phyloP scores from a whole-genome alignment of 2,888 invertebrate genomes.

The Rhagonycha fulva region DNA sequence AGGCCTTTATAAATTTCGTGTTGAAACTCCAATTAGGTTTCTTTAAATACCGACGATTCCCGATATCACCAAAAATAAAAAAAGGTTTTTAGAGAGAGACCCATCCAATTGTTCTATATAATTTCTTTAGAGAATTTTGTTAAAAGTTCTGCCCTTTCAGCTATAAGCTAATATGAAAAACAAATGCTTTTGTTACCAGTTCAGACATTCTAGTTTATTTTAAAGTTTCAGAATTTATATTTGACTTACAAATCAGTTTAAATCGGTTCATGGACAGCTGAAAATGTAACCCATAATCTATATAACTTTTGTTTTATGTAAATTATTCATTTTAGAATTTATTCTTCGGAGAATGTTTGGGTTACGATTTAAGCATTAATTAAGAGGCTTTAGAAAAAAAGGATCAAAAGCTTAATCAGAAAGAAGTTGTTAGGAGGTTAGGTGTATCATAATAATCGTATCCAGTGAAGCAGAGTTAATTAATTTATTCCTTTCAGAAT shows the following conservation, averaged over 20 bases:
- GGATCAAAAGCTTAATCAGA: not conserved
- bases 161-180: constrained; percentile 16
- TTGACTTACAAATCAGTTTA: constrained; percentile 26
- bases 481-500: too few species aligned
- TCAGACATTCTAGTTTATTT: constrained; percentile 15
- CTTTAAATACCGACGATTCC: not conserved
- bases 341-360: constrained; percentile 11
- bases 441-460: too few species aligned
- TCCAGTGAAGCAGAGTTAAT: not conserved
- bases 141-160: not conserved
- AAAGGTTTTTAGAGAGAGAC: too few species aligned
- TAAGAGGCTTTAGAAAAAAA: not conserved
- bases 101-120: not conserved
- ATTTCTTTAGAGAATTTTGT: not conserved
- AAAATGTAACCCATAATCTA: constrained; percentile 18
- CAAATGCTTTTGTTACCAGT: constrained; percentile 14
- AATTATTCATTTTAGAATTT: constrained; percentile 16
- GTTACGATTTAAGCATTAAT: not conserved
- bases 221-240: constrained; percentile 19
- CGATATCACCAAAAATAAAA: too few species aligned
- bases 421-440: not conserved
- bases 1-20: not conserved
- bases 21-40: constrained; percentile 15
- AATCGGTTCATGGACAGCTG: constrained; percentile 18
- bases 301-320: constrained; percentile 15